Base-by-base conservation (phyloP, 2,888 invertebrate genomes). In the Phanerotoma sp. region DNA sequence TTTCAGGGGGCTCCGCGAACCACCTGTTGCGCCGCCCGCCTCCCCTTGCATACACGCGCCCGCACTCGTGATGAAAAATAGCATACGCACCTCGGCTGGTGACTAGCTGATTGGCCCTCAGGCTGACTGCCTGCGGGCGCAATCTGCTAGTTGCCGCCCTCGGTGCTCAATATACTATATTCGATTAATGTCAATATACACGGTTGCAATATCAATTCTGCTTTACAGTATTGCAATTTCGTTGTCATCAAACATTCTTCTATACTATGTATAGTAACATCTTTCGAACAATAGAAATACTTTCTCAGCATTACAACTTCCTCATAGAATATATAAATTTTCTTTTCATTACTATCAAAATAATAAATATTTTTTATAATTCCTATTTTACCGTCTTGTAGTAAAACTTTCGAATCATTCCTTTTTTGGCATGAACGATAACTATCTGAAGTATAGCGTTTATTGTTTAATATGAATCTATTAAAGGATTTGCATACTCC, bases 231-330 rank as follows among this genome's bases (percentile, higher is more conserved):
- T 30, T 37, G 52, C 15, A 49, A 28, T 25, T 48, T 20, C 9
- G 18, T 46, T 3, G 44, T 52, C 22, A 58, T 44, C 18, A 50
- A n/a, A 15, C 15, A 35, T 35, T 35, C 41, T 30, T 32, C 18
- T 16, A 51, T 38, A n/a, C 46, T 50, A 21, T 50, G 20, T 25
- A 49, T 28, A 35, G 54, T 49, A 11, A 25, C 10, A 46, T 48
- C 49, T 49, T n/a, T 28, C 50, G 18, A 54, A 47, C 3, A 46
- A 40, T 35, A 15, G 15, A 22, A 60, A 51, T 35, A 35, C 15
- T 13, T 35, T 15, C 13, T 35, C 15, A 35, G 15, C 15, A 4
- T 35, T 35, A 35, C 15, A 1, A 15, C 15, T n/a, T n/a, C n/a
- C n/a, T n/a, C n/a, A n/a, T n/a, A n/a, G n/a, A n/a, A n/a, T n/a